Evolutionary conservation across 30 jellyfish, hydroid and myxozoan genomes (phyloP).

Genomic region (Morbakka virulenta): DNA sequence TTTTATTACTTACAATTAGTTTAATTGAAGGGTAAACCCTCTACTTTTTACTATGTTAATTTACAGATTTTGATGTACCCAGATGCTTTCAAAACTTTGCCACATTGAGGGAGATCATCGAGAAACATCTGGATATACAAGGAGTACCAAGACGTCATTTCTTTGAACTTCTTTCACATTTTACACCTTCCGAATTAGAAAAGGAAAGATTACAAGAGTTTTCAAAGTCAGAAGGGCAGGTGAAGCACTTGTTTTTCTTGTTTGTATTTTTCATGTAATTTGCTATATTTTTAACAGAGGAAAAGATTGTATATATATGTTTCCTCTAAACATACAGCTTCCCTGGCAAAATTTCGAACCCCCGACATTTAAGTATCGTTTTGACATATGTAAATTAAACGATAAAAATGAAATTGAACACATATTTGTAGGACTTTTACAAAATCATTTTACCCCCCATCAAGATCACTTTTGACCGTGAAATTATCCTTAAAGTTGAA

Average conservation of each 20-base stretch:
- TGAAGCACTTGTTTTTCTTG: neutral
- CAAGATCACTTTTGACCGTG: too few species aligned
- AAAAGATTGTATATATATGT: too few species aligned
- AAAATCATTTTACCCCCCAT: too few species aligned
- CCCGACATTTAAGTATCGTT: too few species aligned
- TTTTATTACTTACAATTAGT: neutral
- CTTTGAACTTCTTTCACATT: conserved; percentile 76
- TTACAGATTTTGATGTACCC: conserved; percentile 47
- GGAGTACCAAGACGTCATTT: conserved; percentile 93
- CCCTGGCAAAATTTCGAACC: too few species aligned
- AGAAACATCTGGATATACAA: conserved; percentile 71
- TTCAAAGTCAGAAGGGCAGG: conserved; percentile 98
- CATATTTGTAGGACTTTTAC: too few species aligned
- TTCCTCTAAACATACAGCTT: too few species aligned
- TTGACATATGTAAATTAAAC: too few species aligned
- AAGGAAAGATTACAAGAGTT: conserved; percentile 85
- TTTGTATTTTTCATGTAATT: too few species aligned
- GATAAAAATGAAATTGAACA: too few species aligned
- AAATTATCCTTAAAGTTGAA: too few species aligned
- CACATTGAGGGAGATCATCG: conserved; percentile 53
- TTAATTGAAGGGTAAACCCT: neutral
- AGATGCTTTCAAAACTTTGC: conserved; percentile 16
- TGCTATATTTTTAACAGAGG: too few species aligned
- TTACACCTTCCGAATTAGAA: conserved; percentile 91
- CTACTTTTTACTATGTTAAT: neutral